These are phyloP conservation scores for Xanthostigma xanthostigma DNA, from an alignment of 2,888 invertebrate species.

Conservation along the genomic window DNA sequence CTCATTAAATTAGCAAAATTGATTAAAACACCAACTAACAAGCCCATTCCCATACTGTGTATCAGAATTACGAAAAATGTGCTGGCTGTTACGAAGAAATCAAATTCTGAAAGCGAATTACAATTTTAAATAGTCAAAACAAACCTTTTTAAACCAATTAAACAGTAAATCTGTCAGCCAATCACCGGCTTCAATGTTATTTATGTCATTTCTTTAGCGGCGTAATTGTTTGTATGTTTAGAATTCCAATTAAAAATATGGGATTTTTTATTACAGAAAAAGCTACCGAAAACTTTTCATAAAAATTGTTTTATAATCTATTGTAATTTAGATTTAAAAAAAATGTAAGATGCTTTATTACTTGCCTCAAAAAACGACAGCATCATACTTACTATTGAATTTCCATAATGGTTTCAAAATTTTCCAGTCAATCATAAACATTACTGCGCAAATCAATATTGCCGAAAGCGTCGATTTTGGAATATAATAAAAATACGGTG, in stretches of 20 bases:
- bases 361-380: neutral
- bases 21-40: conserved; percentile 52
- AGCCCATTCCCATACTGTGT: conserved; percentile 64
- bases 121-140: neutral
- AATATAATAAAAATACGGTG: conserved; percentile 76
- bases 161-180: too few relatives aligned
- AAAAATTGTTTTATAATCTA: neutral
- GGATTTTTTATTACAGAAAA: neutral
- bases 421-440: conserved; percentile 57
- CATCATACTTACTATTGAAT: conserved; percentile 31
- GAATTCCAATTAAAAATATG: too few relatives aligned
- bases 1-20: conserved; percentile 49
- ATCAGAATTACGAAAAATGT: conserved; percentile 55
- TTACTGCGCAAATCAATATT: conserved; percentile 78
- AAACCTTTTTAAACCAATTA: too few relatives aligned
- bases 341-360: too few relatives aligned
- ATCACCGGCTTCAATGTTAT: too few relatives aligned
- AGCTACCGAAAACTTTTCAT: neutral
- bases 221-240: too few relatives aligned
- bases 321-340: too few relatives aligned
- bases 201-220: too few relatives aligned
- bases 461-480: conserved; percentile 74
- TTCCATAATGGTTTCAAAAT: conserved; percentile 36
- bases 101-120: conserved; percentile 21
- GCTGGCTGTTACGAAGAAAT: conserved; percentile 38